Evolutionary conservation across 2,797 vertebrate species (phyloP).

Genomic region (Sebastes cheni): DNA sequence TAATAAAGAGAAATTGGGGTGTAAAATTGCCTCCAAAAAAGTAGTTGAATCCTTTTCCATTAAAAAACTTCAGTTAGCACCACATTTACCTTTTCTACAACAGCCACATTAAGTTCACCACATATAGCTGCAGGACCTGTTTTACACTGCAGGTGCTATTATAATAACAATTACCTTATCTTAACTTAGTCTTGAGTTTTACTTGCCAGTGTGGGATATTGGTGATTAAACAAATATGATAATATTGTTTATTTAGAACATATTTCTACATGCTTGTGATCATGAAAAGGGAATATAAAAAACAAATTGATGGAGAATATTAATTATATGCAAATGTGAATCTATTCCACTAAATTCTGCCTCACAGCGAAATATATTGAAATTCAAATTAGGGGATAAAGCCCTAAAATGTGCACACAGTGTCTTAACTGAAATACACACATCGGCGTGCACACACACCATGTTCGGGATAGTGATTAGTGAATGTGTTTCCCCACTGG

Average conservation of each 20-base stretch:
- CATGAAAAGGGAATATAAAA: slow-evolving; percentile 26
- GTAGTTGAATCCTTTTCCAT: neutral
- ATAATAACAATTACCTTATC: slow-evolving; percentile 14
- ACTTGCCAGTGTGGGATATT: neutral
- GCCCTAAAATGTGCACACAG: slow-evolving; percentile 17
- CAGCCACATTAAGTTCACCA: neutral
- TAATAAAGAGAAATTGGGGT: slow-evolving; percentile 24
- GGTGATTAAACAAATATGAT: slow-evolving; percentile 41
- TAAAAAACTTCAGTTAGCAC: slow-evolving; percentile 6
- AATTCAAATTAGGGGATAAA: slow-evolving; percentile 45
- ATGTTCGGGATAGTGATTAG: slow-evolving; percentile 48
- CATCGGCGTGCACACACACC: neutral
- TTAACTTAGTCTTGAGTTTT: neutral
- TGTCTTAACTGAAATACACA: slow-evolving; percentile 9
- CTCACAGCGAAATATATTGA: slow-evolving; percentile 44
- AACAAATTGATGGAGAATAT: slow-evolving; percentile 41
- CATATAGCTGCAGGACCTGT: neutral
- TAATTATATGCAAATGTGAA: slow-evolving; percentile 50
- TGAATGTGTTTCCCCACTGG: slow-evolving; percentile 16
- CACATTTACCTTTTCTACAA: slow-evolving; percentile 1
- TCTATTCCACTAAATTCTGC: slow-evolving; percentile 32
- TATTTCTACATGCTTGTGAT: slow-evolving; percentile 16
- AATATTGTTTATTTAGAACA: slow-evolving; percentile 30
- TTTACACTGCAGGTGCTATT: neutral
- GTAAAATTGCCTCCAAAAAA: slow-evolving; percentile 14